phyloP scores from a whole-genome alignment of 2,797 vertebrate species.

The Potorous gilbertii region DNA sequence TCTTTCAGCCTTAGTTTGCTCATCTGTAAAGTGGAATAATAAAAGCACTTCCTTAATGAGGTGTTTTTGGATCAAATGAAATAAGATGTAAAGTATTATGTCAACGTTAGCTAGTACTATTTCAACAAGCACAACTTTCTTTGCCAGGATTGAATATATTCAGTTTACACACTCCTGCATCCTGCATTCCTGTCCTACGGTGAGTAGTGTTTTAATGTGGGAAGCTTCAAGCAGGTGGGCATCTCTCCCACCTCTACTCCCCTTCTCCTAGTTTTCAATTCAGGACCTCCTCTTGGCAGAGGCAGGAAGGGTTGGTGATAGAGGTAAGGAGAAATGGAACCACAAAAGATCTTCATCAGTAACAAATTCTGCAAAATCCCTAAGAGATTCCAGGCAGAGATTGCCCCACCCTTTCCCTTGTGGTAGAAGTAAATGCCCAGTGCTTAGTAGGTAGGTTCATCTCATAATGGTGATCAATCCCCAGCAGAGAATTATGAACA shows the following conservation, averaged over 20 bases:
- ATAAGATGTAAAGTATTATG: neutral
- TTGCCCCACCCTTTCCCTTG: neutral
- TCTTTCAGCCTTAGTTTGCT: neutral
- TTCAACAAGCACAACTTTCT: neutral
- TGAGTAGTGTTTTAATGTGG: slow-evolving; percentile 3
- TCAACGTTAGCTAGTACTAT: neutral
- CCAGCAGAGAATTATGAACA: neutral
- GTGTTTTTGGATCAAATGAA: neutral
- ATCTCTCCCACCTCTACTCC: neutral
- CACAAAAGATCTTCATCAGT: neutral
- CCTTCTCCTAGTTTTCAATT: slow-evolving; percentile 50
- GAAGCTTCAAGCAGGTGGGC: neutral
- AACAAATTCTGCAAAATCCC: slow-evolving; percentile 19
- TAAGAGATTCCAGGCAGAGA: slow-evolving; percentile 25
- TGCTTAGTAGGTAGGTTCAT: neutral
- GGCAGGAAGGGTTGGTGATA: neutral
- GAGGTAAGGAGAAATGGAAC: slow-evolving; percentile 37
- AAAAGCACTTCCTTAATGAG: neutral
- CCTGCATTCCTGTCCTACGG: neutral
- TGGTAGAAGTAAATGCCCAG: slow-evolving; percentile 38
- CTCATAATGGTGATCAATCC: slow-evolving; percentile 2
- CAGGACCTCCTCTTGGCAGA: slow-evolving; percentile 27
- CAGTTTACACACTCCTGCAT: neutral
- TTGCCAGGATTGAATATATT: neutral
- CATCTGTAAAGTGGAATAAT: neutral